Conservation (phyloP, 2,113 vertebrate genomes). For the Lampris megalopsis region DNA sequence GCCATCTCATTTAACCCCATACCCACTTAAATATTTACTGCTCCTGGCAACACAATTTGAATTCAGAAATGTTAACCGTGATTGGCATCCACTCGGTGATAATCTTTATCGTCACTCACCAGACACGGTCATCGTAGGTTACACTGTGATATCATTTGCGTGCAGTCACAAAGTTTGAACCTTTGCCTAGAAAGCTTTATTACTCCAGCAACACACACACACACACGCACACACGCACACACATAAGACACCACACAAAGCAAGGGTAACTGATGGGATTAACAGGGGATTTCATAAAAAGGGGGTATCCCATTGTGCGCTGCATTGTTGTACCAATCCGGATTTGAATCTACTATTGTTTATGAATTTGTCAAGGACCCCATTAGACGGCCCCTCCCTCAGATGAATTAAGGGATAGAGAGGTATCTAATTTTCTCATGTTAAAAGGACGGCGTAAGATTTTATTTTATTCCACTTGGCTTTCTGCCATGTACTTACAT, state of each 20-base stretch:
- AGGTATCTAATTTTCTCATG: constrained; percentile 1
- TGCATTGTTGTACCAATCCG: constrained; percentile 13
- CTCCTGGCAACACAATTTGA: not conserved
- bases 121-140: not conserved
- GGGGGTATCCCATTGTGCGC: not conserved
- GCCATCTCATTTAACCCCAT: constrained; percentile 5
- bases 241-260: too few species aligned
- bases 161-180: constrained; percentile 23
- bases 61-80: not conserved
- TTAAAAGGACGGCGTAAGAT: constrained; percentile 52
- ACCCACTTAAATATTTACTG: constrained; percentile 7
- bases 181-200: not conserved
- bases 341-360: not conserved
- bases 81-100: constrained; percentile 3
- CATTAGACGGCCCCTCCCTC: constrained; percentile 25
- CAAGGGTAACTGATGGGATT: constrained; percentile 18
- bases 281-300: constrained; percentile 15
- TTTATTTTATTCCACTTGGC: constrained; percentile 51
- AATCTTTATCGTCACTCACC: constrained; percentile 20
- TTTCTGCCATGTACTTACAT: constrained; percentile 40
- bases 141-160: constrained; percentile 26
- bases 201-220: not conserved
- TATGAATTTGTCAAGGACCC: constrained; percentile 17
- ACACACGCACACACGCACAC: too few species aligned
- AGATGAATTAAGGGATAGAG: constrained; percentile 48